Percentiles rank a stretch among this genome's conserved stretches.
Conservation (phyloP, 2,113 vertebrate species). For the Pseudorectes ferrugineus region DNA sequence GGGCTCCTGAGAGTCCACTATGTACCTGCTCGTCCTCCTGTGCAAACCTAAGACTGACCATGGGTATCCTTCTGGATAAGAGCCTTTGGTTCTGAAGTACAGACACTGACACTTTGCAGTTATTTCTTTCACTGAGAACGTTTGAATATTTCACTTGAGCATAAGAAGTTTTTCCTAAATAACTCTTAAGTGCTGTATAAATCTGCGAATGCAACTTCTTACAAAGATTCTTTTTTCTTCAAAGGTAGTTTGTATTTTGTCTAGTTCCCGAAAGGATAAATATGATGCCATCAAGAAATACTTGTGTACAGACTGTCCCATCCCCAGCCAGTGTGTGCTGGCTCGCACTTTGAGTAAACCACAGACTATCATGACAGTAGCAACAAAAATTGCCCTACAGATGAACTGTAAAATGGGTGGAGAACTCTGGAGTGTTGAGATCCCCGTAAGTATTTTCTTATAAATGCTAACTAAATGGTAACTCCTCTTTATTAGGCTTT, state of each 20-base stretch:
- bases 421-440: slow-evolving; percentile 92
- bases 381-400: slow-evolving; percentile 91
- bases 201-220: not conserved
- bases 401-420: slow-evolving; percentile 97
- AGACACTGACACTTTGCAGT: not conserved
- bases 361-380: slow-evolving; percentile 82
- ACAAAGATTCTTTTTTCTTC: not conserved
- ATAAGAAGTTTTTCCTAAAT: not conserved
- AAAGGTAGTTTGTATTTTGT: slow-evolving; percentile 88
- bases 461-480: not conserved
- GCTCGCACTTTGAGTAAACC: slow-evolving; percentile 83
- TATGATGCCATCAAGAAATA: slow-evolving; percentile 93
- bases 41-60: not conserved
- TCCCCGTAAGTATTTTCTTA: slow-evolving; percentile 79
- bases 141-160: not conserved
- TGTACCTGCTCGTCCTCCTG: accelerated
- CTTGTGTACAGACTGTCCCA: slow-evolving; percentile 88
- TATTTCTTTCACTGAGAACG: not conserved
- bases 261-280: slow-evolving; percentile 87
- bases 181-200: not conserved
- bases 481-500: not conserved
- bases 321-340: slow-evolving; percentile 92
- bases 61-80: not conserved
- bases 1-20: not conserved
- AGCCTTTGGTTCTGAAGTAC: not conserved